These are phyloP conservation scores for Cirrhinus molitorella DNA, from an alignment of 2,797 vertebrate genomes.

Conservation along the genomic window DNA sequence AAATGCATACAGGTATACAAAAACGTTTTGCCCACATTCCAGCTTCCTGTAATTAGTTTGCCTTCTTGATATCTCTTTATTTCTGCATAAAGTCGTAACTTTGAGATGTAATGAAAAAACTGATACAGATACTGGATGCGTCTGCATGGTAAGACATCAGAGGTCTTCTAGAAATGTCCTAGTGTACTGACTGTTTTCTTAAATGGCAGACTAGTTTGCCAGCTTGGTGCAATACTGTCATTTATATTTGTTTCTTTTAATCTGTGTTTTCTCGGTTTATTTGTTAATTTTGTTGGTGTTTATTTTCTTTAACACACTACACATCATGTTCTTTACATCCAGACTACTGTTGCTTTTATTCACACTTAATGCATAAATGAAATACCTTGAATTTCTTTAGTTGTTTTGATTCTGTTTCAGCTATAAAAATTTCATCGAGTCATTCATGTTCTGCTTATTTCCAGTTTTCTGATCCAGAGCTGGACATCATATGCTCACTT, in stretches of 20 bases:
- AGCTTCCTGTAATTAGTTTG: slow-evolving; percentile 17
- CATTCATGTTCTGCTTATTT: neutral
- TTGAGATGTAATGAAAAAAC: slow-evolving; percentile 11
- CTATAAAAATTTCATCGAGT: neutral
- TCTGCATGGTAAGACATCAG: slow-evolving; percentile 41
- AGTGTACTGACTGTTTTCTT: slow-evolving; percentile 16
- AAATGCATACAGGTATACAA: slow-evolving; percentile 53
- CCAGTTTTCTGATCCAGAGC: neutral
- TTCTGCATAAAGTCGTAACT: slow-evolving; percentile 13
- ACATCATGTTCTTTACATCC: slow-evolving; percentile 51
- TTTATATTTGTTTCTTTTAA: slow-evolving; percentile 9
- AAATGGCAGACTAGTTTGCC: slow-evolving; percentile 47
- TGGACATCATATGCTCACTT: neutral
- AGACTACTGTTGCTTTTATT: neutral
- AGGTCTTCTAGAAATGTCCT: slow-evolving; percentile 16
- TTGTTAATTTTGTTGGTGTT: slow-evolving; percentile 52
- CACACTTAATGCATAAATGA: neutral
- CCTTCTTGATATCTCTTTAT: slow-evolving; percentile 24
- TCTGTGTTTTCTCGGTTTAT: slow-evolving; percentile 34
- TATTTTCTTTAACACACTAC: slow-evolving; percentile 52
- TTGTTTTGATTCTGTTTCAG: slow-evolving; percentile 5
- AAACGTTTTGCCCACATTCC: slow-evolving; percentile 69
- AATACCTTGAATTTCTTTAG: neutral
- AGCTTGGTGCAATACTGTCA: slow-evolving; percentile 63
- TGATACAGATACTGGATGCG: neutral